Percentiles rank a stretch among this genome's conserved stretches.
These are phyloP conservation scores for Octopus sinensis DNA, from an alignment of 1,140 invertebrate genomes.

Conservation along the genomic window DNA sequence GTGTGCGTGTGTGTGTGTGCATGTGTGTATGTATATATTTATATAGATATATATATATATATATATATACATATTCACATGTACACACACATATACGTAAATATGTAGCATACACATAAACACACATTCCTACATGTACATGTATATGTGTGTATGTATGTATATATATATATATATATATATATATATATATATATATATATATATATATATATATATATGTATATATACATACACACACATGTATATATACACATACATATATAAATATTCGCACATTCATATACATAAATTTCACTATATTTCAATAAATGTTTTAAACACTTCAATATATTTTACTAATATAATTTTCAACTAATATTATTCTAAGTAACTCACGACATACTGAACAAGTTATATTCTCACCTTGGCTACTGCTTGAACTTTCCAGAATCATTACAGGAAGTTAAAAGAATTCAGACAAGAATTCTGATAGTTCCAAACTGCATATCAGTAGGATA, in stretches of 20 bases:
- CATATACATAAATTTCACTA: too few species aligned
- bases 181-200: not conserved
- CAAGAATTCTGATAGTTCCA: too few species aligned
- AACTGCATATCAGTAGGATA: too few species aligned
- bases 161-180: not conserved
- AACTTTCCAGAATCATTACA: too few species aligned
- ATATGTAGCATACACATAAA: not conserved
- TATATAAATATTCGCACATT: too few species aligned
- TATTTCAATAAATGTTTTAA: too few species aligned
- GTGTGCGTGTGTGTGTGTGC: not conserved
- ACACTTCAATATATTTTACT: too few species aligned
- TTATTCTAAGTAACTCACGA: too few species aligned
- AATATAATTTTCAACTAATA: too few species aligned
- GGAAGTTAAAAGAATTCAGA: too few species aligned
- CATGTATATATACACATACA: not conserved
- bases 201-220: not conserved
- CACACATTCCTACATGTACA: not conserved
- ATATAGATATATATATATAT: not conserved
- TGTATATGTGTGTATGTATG: not conserved
- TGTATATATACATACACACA: not conserved
- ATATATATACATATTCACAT: not conserved
- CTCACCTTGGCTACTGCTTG: too few species aligned
- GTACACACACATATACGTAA: not conserved
- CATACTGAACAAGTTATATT: too few species aligned
- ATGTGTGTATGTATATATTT: not conserved